Base-by-base conservation (phyloP, 2,888 invertebrate species). In the Oxycera nigricornis region DNA sequence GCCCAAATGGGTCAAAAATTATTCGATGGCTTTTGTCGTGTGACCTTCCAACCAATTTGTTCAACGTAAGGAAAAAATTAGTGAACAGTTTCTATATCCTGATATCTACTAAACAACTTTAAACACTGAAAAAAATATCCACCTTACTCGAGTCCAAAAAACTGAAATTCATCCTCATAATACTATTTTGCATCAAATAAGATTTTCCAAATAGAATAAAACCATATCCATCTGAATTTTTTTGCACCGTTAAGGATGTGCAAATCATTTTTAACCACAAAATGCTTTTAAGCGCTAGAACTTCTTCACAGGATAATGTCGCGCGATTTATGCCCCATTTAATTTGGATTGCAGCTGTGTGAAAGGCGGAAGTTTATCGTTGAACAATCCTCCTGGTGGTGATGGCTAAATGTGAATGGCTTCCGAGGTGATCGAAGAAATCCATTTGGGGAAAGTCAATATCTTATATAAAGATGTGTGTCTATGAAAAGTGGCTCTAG, bases 241-340 rank as follows among this genome's bases (percentile, higher is more conserved):
- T n/a, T n/a, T n/a, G n/a, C n/a, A n/a, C n/a, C 46, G 55, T 9
- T n/a, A 22, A 68, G 68, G 68, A 68, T 50, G 68, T 70, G 70
- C 70, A 70, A 70, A 70, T 70, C 70, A 52, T 70, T 46, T n/a
- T 70, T 70, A 65, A 70, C 70, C 70, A 70, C 70, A 52, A 35
- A 70, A 70, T 70, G 70, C 70, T 70, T 70, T 70, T 70, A 70
- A 52, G 70, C 70, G 24, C 35, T 55, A 55, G 30, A 70, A 52
- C 22, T 46, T 24, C 70, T 55, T 70, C 70, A 65, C 24, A 31
- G 70, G 70, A 70, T 67, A 67, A 67, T 70, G 70, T 55, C 70
- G 35, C 50, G 68, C 70, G 70, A 52, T 70, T 70, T 70, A 70
- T 70, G 70, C 70, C 35, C 26, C 70, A 70, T 70, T 55, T 70